These are phyloP conservation scores for Lathamus discolor DNA, from an alignment of 2,113 vertebrate species.

Conservation along the genomic window DNA sequence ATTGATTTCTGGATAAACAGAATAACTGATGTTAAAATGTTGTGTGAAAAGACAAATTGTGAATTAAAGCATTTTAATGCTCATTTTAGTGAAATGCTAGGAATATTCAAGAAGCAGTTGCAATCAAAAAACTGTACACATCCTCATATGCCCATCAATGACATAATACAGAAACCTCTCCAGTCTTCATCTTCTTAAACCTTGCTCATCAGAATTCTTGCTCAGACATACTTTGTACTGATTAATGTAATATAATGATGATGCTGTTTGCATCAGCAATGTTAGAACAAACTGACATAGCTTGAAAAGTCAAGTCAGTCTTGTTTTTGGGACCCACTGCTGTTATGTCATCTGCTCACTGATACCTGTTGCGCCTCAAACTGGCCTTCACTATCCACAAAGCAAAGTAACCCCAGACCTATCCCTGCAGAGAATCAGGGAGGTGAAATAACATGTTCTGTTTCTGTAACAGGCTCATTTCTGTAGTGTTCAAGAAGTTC, in stretches of 20 bases:
- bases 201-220: background rate
- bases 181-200: background rate
- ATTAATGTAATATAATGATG: background rate
- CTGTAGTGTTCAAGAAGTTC: background rate
- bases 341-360: background rate
- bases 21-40: background rate
- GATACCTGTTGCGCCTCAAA: background rate
- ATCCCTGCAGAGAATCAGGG: background rate
- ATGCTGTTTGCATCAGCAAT: background rate
- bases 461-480: background rate
- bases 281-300: background rate
- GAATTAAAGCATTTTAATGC: slow-evolving; percentile 5
- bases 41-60: background rate
- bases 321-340: background rate
- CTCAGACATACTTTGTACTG: background rate
- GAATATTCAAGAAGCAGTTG: background rate
- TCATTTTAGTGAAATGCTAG: background rate
- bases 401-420: background rate
- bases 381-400: background rate
- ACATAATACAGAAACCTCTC: background rate
- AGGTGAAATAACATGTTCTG: background rate
- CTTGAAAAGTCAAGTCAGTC: background rate
- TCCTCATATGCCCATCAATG: background rate
- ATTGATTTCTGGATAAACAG: slow-evolving; percentile 11
- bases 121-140: background rate